A percentile compares a stretch with the other conserved stretches of the same genome.
These are phyloP conservation scores for Eupithecia subfuscata DNA, from an alignment of 2,888 invertebrate species.

Conservation along the genomic window DNA sequence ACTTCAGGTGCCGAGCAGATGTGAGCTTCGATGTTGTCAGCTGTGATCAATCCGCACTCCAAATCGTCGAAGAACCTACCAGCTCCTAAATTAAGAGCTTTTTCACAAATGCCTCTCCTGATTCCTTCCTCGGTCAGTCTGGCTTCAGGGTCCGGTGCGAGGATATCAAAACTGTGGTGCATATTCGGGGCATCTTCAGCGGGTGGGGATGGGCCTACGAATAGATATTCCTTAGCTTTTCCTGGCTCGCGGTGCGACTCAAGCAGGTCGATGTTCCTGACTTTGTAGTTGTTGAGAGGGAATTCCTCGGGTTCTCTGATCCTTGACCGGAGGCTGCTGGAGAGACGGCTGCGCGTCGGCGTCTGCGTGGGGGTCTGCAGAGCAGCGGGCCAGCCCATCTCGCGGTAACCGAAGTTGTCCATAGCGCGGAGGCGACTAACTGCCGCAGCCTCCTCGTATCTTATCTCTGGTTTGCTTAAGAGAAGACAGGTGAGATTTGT, in stretches of 20 bases:
- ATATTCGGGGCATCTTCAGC: constrained; percentile 91
- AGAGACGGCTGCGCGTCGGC: constrained; percentile 63
- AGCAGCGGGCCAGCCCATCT: constrained; percentile 81
- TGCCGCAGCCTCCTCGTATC: constrained; percentile 57
- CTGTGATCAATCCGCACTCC: constrained; percentile 86
- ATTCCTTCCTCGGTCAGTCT: constrained; percentile 89
- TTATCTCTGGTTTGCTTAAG: constrained; percentile 74
- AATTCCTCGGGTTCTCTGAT: constrained; percentile 80
- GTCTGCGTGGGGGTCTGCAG: constrained; percentile 66
- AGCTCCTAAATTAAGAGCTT: constrained; percentile 87
- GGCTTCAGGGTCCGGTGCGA: constrained; percentile 87
- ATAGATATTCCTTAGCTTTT: constrained; percentile 89
- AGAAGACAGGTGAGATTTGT: constrained; percentile 62
- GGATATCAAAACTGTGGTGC: constrained; percentile 90
- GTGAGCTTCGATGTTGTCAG: constrained; percentile 84
- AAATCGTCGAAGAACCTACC: constrained; percentile 89
- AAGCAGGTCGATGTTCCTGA: constrained; percentile 78
- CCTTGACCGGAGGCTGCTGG: constrained; percentile 76
- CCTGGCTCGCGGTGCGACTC: constrained; percentile 84
- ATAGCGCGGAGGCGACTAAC: constrained; percentile 71
- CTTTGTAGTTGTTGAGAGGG: constrained; percentile 78
- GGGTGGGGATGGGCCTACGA: constrained; percentile 91
- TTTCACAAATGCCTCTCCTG: constrained; percentile 87
- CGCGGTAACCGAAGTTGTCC: constrained; percentile 87
- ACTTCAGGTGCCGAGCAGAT: constrained; percentile 86